phyloP scores from a whole-genome alignment of 2,113 vertebrate genomes.

The Oreotrochilus melanogaster region DNA sequence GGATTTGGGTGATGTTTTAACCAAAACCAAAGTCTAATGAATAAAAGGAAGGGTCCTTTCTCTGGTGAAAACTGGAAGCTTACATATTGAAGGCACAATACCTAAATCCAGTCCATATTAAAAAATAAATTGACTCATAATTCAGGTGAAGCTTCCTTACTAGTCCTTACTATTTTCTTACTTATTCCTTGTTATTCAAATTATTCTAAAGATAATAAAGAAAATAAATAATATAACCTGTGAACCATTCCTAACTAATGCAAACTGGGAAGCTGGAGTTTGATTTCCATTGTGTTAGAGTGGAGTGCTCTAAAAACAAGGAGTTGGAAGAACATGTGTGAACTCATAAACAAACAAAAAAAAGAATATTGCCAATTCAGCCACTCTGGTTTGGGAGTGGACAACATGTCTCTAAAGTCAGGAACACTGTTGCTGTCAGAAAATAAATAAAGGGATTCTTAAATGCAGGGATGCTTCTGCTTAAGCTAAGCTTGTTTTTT shows the following conservation, averaged over 20 bases:
- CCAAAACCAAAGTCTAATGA: neutral
- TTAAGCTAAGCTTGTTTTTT: neutral
- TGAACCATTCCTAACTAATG: neutral
- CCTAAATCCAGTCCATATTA: neutral
- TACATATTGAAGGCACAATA: neutral
- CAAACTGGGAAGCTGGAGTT: neutral
- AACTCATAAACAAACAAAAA: conserved; percentile 7
- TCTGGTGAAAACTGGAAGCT: neutral
- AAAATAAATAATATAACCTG: neutral
- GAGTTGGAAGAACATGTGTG: conserved; percentile 17
- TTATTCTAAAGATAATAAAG: neutral
- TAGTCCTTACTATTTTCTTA: no score
- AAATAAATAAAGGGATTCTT: neutral
- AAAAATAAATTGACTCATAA: neutral
- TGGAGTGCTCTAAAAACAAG: no score
- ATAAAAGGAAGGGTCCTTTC: neutral
- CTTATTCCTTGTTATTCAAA: neutral
- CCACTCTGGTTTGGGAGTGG: conserved; percentile 35
- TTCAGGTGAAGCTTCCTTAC: neutral
- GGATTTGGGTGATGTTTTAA: neutral
- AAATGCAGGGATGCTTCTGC: neutral
- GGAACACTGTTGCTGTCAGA: conserved; percentile 29
- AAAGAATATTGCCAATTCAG: conserved; percentile 30
- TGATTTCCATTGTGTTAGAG: neutral
- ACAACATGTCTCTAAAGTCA: neutral